phyloP scores from a whole-genome alignment of 2,797 vertebrate genomes.

The Chanos chanos region DNA sequence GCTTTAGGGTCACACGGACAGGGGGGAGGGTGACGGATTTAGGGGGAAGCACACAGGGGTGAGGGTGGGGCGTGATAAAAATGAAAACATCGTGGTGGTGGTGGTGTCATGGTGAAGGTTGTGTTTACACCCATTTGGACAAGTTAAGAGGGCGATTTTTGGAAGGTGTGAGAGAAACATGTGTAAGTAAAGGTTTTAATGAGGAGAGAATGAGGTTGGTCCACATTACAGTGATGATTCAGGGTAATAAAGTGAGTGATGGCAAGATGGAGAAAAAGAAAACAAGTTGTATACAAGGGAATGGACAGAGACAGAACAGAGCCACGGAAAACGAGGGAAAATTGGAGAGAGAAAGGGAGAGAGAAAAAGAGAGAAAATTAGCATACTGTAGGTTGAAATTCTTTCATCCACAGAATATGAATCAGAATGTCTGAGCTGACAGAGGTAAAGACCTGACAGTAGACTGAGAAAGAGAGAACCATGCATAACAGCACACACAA shows the following conservation, averaged over 20 bases:
- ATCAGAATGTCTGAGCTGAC: no score
- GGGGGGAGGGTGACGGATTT: constrained; percentile 9
- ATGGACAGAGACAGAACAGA: constrained; percentile 27
- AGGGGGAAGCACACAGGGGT: background rate
- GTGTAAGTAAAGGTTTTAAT: no score
- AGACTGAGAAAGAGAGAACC: constrained; percentile 27
- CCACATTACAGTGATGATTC: no score
- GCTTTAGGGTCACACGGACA: constrained; percentile 37
- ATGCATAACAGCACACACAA: background rate
- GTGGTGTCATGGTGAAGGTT: background rate
- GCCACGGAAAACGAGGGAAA: constrained; percentile 43
- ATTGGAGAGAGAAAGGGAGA: constrained; percentile 44
- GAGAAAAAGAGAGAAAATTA: constrained; percentile 59
- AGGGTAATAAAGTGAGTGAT: background rate
- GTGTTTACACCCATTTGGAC: no score
- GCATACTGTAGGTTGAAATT: constrained; percentile 55
- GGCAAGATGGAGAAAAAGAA: constrained; percentile 16
- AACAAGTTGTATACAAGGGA: constrained; percentile 31
- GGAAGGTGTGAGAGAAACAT: no score
- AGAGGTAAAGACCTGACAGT: no score
- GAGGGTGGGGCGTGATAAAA: background rate
- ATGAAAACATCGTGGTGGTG: background rate
- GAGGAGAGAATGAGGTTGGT: no score
- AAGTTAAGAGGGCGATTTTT: no score
- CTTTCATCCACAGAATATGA: constrained; percentile 37